Percentiles rank a stretch among this genome's conserved stretches.
phyloP scores from a whole-genome alignment of 2,797 vertebrate species.

The Danio jaintianensis region DNA sequence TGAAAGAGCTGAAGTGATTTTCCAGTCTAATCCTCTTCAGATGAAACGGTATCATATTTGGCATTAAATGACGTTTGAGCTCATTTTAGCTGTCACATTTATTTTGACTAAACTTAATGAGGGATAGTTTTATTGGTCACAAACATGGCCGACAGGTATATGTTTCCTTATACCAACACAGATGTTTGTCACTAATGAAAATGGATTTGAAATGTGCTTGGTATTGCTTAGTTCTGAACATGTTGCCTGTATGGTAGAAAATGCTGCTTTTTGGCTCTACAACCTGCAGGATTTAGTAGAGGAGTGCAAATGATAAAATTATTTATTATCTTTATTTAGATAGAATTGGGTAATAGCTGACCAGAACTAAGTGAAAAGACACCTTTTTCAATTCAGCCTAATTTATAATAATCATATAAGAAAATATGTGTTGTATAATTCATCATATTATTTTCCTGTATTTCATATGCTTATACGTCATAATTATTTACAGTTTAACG shows the following conservation, averaged over 20 bases:
- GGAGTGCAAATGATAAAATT: not conserved
- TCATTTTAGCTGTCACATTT: constrained; percentile 28
- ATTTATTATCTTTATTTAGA: not conserved
- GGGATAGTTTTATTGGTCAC: constrained; percentile 22
- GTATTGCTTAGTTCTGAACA: not conserved
- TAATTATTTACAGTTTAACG: too few species aligned
- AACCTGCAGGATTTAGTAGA: too few species aligned
- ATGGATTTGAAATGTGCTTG: not conserved
- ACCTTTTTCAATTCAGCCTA: not conserved
- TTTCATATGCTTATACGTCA: too few species aligned
- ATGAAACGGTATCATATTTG: constrained; percentile 6
- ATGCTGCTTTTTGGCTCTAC: too few species aligned
- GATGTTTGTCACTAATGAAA: constrained; percentile 18
- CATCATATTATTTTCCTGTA: not conserved
- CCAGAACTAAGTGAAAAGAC: not conserved
- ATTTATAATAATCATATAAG: not conserved
- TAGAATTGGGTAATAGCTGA: not conserved
- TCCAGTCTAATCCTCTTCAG: constrained; percentile 38
- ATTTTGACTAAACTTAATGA: constrained; percentile 14
- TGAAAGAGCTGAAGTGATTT: constrained; percentile 27
- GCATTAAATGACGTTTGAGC: constrained; percentile 13
- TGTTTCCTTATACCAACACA: constrained; percentile 4
- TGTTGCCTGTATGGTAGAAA: not conserved
- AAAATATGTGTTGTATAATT: not conserved
- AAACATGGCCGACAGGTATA: constrained; percentile 23